Conservation (phyloP, 2,797 vertebrate species). For the Melopsittacus undulatus region DNA sequence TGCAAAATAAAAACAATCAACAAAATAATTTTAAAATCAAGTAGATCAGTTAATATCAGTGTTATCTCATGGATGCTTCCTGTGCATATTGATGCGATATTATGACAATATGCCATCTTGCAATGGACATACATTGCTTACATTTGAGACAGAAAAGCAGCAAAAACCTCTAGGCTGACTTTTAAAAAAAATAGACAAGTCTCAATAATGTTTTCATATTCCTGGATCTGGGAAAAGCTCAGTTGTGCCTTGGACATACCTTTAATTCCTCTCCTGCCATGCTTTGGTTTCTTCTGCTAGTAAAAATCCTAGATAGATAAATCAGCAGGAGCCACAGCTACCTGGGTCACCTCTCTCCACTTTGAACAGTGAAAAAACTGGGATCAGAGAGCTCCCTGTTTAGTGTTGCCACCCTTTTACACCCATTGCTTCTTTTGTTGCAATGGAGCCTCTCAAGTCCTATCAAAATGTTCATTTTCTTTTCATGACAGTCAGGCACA, state of each 20-base stretch:
- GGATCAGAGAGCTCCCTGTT: neutral
- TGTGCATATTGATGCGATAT: neutral
- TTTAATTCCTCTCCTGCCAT: neutral
- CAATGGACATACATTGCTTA: neutral
- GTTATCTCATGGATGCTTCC: neutral
- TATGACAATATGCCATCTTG: neutral
- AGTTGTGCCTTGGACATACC: neutral
- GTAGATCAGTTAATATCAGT: neutral
- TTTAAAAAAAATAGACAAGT: neutral
- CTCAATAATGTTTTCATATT: neutral
- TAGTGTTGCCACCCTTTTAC: neutral
- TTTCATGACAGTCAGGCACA: neutral
- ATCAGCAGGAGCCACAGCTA: neutral
- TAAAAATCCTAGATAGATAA: neutral
- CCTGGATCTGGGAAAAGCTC: neutral
- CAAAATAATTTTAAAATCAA: neutral
- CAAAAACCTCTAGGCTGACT: neutral
- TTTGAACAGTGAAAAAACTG: neutral
- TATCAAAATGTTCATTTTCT: neutral
- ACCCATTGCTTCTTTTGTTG: neutral
- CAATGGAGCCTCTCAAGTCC: neutral
- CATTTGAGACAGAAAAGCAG: neutral
- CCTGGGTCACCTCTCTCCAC: neutral
- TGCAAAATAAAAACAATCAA: neutral
- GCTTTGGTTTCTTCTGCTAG: neutral